These are phyloP conservation scores for Drosophila hamatofila DNA, from an alignment of 2,888 invertebrate species.

Conservation along the genomic window DNA sequence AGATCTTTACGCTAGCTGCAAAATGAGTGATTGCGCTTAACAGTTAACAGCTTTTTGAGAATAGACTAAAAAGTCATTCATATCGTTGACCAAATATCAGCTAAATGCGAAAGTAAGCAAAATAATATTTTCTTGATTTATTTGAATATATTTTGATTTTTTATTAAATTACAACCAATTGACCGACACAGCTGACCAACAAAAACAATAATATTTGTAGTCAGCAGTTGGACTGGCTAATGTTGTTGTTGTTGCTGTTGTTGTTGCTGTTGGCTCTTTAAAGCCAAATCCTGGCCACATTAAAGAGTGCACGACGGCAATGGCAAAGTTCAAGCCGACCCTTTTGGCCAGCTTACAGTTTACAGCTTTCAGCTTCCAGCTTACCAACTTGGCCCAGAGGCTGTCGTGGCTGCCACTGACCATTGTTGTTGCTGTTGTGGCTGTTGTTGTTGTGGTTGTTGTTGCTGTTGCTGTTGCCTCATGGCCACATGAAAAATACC, in stretches of 20 bases:
- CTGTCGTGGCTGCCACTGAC: constrained; percentile 35
- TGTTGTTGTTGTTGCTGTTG: too few relatives aligned
- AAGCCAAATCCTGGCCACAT: constrained; percentile 50
- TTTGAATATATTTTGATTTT: not conserved
- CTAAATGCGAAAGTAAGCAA: not conserved
- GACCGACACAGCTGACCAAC: not conserved
- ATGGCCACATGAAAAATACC: constrained; percentile 78
- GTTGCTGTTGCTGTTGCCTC: constrained; percentile 33
- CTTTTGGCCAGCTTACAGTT: constrained; percentile 55
- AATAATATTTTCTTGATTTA: not conserved
- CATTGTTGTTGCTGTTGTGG: constrained; percentile 25
- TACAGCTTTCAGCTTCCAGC: constrained; percentile 63
- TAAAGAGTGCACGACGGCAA: constrained; percentile 43
- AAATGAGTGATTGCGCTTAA: not conserved
- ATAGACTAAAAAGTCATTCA: not conserved
- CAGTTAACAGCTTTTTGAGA: not conserved
- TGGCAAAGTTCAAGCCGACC: constrained; percentile 60
- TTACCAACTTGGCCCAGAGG: constrained; percentile 54
- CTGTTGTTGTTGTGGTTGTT: constrained; percentile 19
- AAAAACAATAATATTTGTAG: constrained; percentile 1
- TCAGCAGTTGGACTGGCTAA: not conserved
- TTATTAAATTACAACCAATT: not conserved
- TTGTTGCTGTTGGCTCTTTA: constrained; percentile 33
- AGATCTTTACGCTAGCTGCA: not conserved
- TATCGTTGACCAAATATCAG: too few relatives aligned